These are phyloP conservation scores for Xerus rutilus DNA, from an alignment of 2,797 vertebrate species.

Conservation along the genomic window DNA sequence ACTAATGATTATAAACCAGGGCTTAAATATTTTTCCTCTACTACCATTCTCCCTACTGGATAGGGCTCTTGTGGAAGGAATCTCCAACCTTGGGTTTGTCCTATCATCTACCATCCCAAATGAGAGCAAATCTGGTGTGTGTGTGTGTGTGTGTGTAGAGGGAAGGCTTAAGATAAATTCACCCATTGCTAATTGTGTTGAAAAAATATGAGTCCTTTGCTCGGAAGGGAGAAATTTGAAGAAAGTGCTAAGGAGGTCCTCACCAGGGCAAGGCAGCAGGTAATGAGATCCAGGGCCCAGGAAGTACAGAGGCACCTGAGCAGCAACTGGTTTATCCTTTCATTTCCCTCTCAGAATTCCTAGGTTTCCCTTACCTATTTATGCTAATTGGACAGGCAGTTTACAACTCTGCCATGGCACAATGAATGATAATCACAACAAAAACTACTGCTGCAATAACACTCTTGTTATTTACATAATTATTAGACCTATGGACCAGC, in stretches of 20 bases:
- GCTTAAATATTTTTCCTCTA: background rate
- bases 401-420: background rate
- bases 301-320: background rate
- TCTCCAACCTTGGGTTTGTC: background rate
- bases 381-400: background rate
- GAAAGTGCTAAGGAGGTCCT: background rate
- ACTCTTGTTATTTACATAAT: conserved; percentile 11
- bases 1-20: background rate
- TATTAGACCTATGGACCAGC: conserved; percentile 2
- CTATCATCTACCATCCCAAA: background rate
- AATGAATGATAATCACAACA: background rate
- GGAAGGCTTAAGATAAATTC: background rate
- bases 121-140: background rate
- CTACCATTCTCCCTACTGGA: background rate
- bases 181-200: background rate
- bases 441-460: background rate
- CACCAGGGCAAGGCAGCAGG: background rate
- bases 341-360: background rate
- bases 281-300: background rate
- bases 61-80: conserved; percentile 15
- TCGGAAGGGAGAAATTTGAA: conserved; percentile 27
- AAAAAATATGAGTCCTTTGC: conserved; percentile 28
- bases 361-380: background rate
- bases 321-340: background rate
- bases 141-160: background rate